phyloP scores from a whole-genome alignment of 2,113 vertebrate genomes.

The Camelus dromedarius region DNA sequence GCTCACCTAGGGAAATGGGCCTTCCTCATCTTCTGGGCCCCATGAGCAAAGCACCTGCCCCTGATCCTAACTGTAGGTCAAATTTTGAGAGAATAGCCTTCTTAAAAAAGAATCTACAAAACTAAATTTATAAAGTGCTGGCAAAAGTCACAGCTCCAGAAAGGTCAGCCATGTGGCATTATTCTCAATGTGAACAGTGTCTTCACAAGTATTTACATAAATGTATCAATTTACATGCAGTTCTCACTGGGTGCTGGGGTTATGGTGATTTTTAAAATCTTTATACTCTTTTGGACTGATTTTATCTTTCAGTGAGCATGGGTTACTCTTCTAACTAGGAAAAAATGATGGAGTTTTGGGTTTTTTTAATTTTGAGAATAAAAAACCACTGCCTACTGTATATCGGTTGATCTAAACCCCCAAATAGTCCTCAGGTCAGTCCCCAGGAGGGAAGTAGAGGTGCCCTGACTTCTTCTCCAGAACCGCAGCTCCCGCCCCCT shows the following conservation, averaged over 20 bases:
- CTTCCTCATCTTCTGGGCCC: neutral
- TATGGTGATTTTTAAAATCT: neutral
- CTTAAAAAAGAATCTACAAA: neutral
- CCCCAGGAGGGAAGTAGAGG: neutral
- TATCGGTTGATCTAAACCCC: neutral
- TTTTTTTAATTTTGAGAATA: neutral
- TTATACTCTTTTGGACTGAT: neutral
- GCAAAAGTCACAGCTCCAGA: neutral
- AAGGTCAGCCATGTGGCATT: neutral
- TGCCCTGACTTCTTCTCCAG: neutral
- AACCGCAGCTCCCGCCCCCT: neutral
- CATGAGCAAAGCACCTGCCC: neutral
- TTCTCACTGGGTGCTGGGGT: too few species aligned
- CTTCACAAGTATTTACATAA: neutral
- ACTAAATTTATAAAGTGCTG: neutral
- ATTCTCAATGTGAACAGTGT: neutral
- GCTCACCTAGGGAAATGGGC: neutral
- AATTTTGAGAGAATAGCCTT: neutral
- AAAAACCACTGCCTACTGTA: neutral
- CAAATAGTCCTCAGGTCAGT: neutral
- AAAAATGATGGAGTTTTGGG: neutral
- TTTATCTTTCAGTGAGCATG: neutral
- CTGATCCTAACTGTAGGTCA: neutral
- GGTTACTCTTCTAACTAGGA: neutral
- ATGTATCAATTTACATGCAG: accelerated